phyloP scores from a whole-genome alignment of 2,888 invertebrate genomes.

The Sepiola atlantica region DNA sequence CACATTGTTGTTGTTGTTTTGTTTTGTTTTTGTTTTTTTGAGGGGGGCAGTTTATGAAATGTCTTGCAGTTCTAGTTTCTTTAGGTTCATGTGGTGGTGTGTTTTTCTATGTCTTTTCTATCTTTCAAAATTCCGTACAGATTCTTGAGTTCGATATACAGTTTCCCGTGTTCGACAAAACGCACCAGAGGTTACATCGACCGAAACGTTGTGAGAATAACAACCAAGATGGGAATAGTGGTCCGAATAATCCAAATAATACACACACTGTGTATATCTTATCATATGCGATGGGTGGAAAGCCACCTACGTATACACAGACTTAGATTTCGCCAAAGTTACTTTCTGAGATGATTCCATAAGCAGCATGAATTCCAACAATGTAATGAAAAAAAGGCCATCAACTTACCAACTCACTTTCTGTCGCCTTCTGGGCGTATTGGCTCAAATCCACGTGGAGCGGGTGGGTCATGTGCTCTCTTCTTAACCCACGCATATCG shows the following conservation, averaged over 20 bases:
- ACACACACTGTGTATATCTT: not conserved
- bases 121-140: too few relatives aligned
- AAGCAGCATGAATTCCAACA: not conserved
- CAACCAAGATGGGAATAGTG: too few relatives aligned
- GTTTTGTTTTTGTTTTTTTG: too few relatives aligned
- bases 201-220: too few relatives aligned
- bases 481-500: not conserved
- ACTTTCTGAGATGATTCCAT: not conserved
- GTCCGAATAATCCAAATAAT: not conserved
- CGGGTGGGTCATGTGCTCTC: not conserved
- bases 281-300: not conserved
- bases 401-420: not conserved
- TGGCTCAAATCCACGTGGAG: not conserved
- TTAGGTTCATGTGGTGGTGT: too few relatives aligned
- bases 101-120: too few relatives aligned
- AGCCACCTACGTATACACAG: not conserved
- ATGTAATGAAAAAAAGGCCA: not conserved
- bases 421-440: not conserved
- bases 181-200: too few relatives aligned
- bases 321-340: not conserved
- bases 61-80: too few relatives aligned
- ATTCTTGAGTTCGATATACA: too few relatives aligned
- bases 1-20: too few relatives aligned
- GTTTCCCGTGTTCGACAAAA: too few relatives aligned
- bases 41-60: too few relatives aligned